A percentile compares a stretch with the other conserved stretches of the same genome.
Conservation (phyloP, 1,140 invertebrate genomes). For the Drosophila lacertosa region DNA sequence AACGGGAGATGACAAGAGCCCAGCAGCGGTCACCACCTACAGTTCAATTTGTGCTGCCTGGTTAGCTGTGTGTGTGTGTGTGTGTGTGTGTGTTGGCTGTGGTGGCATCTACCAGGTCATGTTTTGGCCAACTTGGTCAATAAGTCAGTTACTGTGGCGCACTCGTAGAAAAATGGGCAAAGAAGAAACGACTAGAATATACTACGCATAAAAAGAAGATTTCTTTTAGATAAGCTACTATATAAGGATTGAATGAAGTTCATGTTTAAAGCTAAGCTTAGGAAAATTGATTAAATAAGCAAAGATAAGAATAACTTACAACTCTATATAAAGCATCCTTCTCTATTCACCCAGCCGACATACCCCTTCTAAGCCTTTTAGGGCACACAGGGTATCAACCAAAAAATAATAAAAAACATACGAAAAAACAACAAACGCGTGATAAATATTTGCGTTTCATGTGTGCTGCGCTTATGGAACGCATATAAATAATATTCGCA, state of each 20-base stretch:
- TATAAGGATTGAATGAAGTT: too few relatives aligned
- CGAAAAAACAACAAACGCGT: too few relatives aligned
- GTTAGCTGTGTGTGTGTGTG: conserved; percentile 35
- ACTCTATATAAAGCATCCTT: not conserved
- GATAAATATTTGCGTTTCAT: conserved; percentile 79
- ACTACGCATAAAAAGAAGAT: conserved; percentile 1
- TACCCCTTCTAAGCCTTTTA: not conserved
- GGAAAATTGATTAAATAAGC: too few relatives aligned
- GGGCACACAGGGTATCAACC: conserved; percentile 21
- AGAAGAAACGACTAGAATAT: not conserved
- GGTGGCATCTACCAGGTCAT: conserved; percentile 48
- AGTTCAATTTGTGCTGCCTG: conserved; percentile 78
- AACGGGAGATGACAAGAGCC: conserved; percentile 81
- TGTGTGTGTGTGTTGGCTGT: conserved; percentile 1
- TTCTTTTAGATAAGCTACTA: too few relatives aligned
- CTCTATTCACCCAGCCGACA: not conserved
- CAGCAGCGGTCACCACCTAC: conserved; percentile 81
- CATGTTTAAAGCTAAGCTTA: too few relatives aligned
- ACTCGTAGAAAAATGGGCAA: conserved; percentile 12
- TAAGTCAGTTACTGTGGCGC: conserved; percentile 47
- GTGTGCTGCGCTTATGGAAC: conserved; percentile 58
- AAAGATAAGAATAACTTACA: too few relatives aligned
- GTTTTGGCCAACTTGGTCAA: conserved; percentile 60
- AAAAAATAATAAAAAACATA: conserved; percentile 31
- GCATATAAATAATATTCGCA: conserved; percentile 81